Percentiles rank a stretch among this genome's conserved stretches.
phyloP scores from a whole-genome alignment of 2,888 invertebrate genomes.

The Malthinus flaveolus region DNA sequence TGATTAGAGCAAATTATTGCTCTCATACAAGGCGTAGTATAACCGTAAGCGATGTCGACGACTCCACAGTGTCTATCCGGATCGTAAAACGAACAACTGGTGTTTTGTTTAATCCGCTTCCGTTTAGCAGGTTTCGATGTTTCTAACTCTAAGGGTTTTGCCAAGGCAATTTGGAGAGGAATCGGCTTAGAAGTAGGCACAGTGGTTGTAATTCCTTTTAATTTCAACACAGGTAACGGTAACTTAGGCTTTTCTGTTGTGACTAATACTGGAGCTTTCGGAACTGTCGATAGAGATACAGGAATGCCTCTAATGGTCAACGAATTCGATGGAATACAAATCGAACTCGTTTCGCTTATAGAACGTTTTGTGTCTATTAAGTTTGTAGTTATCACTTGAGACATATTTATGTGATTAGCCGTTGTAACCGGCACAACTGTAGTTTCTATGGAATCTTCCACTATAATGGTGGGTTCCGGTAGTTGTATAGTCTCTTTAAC shows the following conservation, averaged over 20 bases:
- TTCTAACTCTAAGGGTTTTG: no score
- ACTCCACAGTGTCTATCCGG: constrained; percentile 85
- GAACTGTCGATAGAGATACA: no score
- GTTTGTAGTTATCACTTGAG: no score
- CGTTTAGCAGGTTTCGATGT: constrained; percentile 8
- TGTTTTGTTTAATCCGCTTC: constrained; percentile 40
- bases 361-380: no score
- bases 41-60: constrained; percentile 59
- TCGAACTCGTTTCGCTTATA: no score
- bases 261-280: no score
- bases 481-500: no score
- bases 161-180: not conserved
- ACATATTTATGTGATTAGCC: not conserved
- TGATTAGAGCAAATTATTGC: constrained; percentile 67
- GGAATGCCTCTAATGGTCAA: no score
- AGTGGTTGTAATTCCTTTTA: no score
- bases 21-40: constrained; percentile 73
- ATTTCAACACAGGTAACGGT: no score
- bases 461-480: not conserved
- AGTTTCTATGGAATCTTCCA: not conserved
- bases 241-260: no score
- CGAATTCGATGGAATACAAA: no score
- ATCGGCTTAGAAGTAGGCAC: not conserved
- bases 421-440: not conserved
- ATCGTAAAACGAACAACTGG: constrained; percentile 63